Evolutionary conservation across 2,888 invertebrate genomes (phyloP).

Genomic region (Dyspetes luteomarginatus): DNA sequence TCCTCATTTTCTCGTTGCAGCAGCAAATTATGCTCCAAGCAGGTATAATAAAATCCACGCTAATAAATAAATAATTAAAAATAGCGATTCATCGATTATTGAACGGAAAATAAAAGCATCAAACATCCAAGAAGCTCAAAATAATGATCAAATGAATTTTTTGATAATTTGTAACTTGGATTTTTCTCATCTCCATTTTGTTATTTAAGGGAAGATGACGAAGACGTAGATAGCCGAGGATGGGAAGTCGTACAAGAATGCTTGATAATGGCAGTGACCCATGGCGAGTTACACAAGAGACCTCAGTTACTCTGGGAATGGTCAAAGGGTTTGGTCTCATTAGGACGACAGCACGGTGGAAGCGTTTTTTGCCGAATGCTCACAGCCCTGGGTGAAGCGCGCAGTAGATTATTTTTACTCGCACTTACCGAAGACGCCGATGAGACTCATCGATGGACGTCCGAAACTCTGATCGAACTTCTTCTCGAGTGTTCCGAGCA

Average conservation of each 20-base stretch:
- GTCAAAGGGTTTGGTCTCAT: slow-evolving; percentile 74
- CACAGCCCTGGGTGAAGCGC: slow-evolving; percentile 84
- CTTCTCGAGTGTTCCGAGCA: slow-evolving; percentile 92
- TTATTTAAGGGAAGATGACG: slow-evolving; percentile 71
- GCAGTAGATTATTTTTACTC: slow-evolving; percentile 85
- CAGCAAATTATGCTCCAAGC: slow-evolving; percentile 75
- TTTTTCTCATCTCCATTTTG: background rate
- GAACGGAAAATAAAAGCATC: no score
- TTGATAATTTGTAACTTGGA: background rate
- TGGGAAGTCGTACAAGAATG: slow-evolving; percentile 80
- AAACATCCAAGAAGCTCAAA: no score
- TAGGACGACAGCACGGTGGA: slow-evolving; percentile 74
- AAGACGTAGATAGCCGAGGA: slow-evolving; percentile 70
- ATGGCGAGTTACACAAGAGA: slow-evolving; percentile 72
- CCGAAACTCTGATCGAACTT: slow-evolving; percentile 88
- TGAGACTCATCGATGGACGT: slow-evolving; percentile 85
- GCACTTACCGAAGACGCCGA: slow-evolving; percentile 83
- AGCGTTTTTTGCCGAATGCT: slow-evolving; percentile 79
- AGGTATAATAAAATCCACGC: slow-evolving; percentile 66
- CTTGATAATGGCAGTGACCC: slow-evolving; percentile 75
- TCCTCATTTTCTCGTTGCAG: slow-evolving; percentile 77
- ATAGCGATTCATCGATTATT: no score
- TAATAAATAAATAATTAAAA: no score
- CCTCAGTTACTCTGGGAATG: slow-evolving; percentile 79
- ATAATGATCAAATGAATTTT: background rate